Evolutionary conservation across 2,888 invertebrate genomes (phyloP).

Genomic region (Metacarcinus magister): DNA sequence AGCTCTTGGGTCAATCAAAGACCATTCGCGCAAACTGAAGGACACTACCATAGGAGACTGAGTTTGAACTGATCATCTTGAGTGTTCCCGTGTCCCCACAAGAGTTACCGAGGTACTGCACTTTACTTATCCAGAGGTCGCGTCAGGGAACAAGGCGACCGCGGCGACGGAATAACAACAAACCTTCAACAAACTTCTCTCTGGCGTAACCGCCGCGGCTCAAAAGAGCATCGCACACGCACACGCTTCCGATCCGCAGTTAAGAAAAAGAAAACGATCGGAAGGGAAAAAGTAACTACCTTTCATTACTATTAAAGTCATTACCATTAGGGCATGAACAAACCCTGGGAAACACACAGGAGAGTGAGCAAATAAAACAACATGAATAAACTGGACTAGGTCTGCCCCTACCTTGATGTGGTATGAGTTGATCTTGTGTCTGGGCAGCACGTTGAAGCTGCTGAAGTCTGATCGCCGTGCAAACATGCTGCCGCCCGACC

Average conservation of each 20-base stretch:
- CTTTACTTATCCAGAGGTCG: constrained; percentile 5
- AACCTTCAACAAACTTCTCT: neutral
- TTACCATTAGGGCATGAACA: neutral
- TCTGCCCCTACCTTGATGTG: constrained; percentile 94
- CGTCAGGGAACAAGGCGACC: constrained; percentile 17
- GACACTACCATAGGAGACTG: constrained; percentile 23
- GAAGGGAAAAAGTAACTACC: neutral
- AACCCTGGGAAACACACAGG: constrained; percentile 7
- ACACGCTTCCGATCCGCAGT: neutral
- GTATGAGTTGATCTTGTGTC: constrained; percentile 98
- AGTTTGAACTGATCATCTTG: constrained; percentile 35
- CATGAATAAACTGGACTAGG: constrained; percentile 71
- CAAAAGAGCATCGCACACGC: neutral
- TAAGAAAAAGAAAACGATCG: neutral
- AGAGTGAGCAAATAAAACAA: constrained; percentile 62
- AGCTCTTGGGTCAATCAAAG: constrained; percentile 62
- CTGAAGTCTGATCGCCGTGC: constrained; percentile 96
- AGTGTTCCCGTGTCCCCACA: constrained; percentile 28
- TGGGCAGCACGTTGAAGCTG: constrained; percentile 96
- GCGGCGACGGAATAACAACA: neutral
- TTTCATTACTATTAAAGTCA: neutral
- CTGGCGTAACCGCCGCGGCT: neutral
- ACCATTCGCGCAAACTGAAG: constrained; percentile 29
- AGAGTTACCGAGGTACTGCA: constrained; percentile 1
- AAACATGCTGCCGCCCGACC: constrained; percentile 90